Evolutionary conservation across 2,797 vertebrate species (phyloP), one percentile per base, ranked within the genome.

Genomic region (Sebastes oblongus): DNA sequence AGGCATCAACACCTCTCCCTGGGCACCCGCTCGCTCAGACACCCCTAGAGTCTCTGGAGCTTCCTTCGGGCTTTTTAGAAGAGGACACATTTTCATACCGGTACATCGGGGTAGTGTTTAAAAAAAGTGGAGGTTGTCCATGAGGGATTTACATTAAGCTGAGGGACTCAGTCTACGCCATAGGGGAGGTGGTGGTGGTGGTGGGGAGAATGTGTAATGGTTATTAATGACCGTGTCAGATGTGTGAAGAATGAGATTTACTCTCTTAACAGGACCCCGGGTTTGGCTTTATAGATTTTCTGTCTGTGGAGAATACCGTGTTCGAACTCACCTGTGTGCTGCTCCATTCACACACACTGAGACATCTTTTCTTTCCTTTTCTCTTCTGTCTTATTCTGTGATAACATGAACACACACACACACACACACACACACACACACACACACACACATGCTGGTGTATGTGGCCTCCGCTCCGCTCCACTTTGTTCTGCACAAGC

Each of bases 211-310:
- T 86, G 86, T 88, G 87, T 92, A 91, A 93, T 92, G 88, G 91
- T 94, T 94, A 94, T 94, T 94, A 94, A 94, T 94, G 93, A 92
- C 93, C 84, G 82, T 93, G 92, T 92, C 91, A 89, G 86, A 91
- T 88, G 81, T 93, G 91, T 91, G 90, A 94, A 94, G 92, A 93
- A 93, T 91, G 88, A 93, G 94, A 92, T 93, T 94, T 93, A 92
- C 89, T 92, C 89, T 92, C 85, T 85, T 93, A 93, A 94, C 91
- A 89, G 88, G 94, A 94, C 92, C 91, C 30, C 60, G 54, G 91
- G 91, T 90, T 93, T 84, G 73, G 81, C 87, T 92, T 90, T 93
- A 93, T 93, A 86, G 91, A 90, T 93, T 93, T 89, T 91, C 84
- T 89, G 91, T 93, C 92, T 90, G 81, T 87, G 54, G 93, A 93